These are phyloP conservation scores for Meloidogyne floridensis DNA, from an alignment of 1,140 invertebrate genomes.

Conservation along the genomic window DNA sequence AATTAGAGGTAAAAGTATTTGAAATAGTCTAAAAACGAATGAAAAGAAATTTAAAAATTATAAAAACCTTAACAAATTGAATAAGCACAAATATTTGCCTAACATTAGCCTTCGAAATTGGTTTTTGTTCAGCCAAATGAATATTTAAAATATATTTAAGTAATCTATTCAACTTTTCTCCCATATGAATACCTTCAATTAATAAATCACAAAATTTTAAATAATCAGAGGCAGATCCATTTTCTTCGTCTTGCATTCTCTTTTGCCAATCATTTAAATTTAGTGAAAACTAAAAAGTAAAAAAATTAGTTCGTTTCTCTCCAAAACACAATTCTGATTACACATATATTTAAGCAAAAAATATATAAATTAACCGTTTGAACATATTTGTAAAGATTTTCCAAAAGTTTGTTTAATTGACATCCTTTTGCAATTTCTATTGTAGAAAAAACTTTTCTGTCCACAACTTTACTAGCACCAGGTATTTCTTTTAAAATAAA, in stretches of 20 bases:
- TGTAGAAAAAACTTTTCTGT: neutral
- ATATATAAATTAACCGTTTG: neutral
- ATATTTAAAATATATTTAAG: constrained; percentile 76
- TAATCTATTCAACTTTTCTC: constrained; percentile 70
- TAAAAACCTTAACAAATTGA: constrained; percentile 77
- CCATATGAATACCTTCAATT: constrained; percentile 71
- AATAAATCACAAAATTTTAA: constrained; percentile 28
- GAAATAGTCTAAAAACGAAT: constrained; percentile 70
- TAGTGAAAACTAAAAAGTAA: neutral
- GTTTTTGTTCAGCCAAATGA: constrained; percentile 76
- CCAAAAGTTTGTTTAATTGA: constrained; percentile 9
- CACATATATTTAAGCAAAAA: too few species aligned
- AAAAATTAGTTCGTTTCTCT: neutral
- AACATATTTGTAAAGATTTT: neutral
- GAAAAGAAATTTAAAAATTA: constrained; percentile 5
- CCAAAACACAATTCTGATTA: too few species aligned
- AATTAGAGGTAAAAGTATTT: constrained; percentile 72
- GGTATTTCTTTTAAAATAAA: constrained; percentile 9
- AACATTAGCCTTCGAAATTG: constrained; percentile 79
- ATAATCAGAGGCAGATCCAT: constrained; percentile 73
- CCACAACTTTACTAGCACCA: neutral
- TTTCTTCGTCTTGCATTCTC: constrained; percentile 20
- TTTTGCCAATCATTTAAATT: neutral
- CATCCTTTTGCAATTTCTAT: neutral
- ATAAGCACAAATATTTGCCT: constrained; percentile 78